Percentiles rank a stretch among this genome's conserved stretches.
Conservation (phyloP, 1,140 invertebrate genomes). For the Microplitis demolitor region DNA sequence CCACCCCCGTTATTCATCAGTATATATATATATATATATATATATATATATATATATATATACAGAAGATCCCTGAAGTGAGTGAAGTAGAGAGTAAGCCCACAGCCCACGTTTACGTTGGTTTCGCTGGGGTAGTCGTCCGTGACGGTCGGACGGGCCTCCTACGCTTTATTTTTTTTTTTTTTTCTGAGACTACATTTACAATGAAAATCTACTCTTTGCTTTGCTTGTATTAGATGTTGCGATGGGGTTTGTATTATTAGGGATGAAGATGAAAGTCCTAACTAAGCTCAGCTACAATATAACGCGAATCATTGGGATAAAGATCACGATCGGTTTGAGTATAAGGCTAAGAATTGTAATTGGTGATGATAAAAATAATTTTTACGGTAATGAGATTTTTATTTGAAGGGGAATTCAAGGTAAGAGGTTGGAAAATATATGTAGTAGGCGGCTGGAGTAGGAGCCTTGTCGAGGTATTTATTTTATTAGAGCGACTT, state of each 20-base stretch:
- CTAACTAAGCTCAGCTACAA: too few relatives aligned
- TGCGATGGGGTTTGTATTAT: not conserved
- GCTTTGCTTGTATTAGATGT: not conserved
- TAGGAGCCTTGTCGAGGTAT: constrained; percentile 15
- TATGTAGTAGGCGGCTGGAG: not conserved
- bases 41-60: too few relatives aligned
- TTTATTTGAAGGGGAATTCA: too few relatives aligned
- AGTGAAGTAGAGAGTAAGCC: not conserved
- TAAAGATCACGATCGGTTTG: too few relatives aligned
- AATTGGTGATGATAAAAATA: too few relatives aligned
- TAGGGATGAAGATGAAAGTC: too few relatives aligned
- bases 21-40: too few relatives aligned
- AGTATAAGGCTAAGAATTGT: too few relatives aligned
- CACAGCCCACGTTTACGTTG: not conserved
- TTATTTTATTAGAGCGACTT: not conserved
- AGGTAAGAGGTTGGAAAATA: not conserved
- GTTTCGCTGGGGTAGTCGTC: constrained; percentile 13
- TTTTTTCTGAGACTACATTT: too few relatives aligned
- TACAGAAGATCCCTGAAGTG: too few relatives aligned
- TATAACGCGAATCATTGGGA: too few relatives aligned
- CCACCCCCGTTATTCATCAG: not conserved
- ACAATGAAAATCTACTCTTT: not conserved
- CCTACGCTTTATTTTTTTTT: not conserved
- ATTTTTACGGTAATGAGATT: too few relatives aligned
- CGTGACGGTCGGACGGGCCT: constrained; percentile 20